Conservation (phyloP, 35 echinoderm and acorn worm species). For the Heliocidaris erythrogramma region DNA sequence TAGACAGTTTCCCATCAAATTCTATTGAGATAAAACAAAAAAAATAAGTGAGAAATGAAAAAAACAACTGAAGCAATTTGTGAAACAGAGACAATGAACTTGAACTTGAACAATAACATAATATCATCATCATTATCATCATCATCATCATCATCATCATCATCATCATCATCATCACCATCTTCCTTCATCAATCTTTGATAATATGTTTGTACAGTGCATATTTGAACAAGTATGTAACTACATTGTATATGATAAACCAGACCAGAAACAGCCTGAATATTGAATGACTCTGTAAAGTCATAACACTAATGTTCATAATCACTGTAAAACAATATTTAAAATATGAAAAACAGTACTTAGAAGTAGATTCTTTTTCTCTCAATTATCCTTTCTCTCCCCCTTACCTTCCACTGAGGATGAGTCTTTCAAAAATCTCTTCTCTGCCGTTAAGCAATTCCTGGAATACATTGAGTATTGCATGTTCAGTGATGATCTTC, state of each 20-base stretch:
- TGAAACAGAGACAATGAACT: neutral
- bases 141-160: neutral
- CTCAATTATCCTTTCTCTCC: neutral
- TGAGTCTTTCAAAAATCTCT: neutral
- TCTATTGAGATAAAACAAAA: neutral
- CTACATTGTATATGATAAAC: too few relatives aligned
- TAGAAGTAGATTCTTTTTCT: too few relatives aligned
- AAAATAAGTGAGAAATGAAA: neutral
- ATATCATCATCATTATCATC: neutral
- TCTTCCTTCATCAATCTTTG: too few relatives aligned
- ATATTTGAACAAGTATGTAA: too few relatives aligned
- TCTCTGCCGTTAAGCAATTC: neutral
- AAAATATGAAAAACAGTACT: too few relatives aligned
- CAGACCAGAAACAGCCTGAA: too few relatives aligned
- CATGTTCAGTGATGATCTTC: neutral
- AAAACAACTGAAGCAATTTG: neutral
- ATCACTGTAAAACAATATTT: too few relatives aligned
- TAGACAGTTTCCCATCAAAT: neutral
- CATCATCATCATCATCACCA: neutral
- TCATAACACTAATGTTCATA: too few relatives aligned
- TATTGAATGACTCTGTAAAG: too few relatives aligned
- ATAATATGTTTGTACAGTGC: too few relatives aligned
- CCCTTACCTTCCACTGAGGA: neutral
- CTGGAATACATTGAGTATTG: slow-evolving; percentile 25
- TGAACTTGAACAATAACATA: neutral